A percentile compares a stretch with the other conserved stretches of the same genome.
Conservation (phyloP, 2,888 invertebrate species). For the Harmothoe impar region DNA sequence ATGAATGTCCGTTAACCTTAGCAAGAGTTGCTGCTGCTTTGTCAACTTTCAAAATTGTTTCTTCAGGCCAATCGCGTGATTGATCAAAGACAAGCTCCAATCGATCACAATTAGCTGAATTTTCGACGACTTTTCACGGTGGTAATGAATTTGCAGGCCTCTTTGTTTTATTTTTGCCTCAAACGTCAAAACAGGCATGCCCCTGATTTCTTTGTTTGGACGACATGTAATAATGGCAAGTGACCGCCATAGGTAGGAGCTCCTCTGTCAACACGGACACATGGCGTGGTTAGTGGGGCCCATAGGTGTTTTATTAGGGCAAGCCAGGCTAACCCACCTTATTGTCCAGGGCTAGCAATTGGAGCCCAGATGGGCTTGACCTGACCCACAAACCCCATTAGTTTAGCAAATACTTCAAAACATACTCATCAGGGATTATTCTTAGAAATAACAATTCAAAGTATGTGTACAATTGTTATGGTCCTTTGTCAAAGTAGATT, state of each 20-base stretch:
- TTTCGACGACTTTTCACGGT: neutral
- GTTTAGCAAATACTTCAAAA: too few relatives aligned
- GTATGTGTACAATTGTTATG: too few relatives aligned
- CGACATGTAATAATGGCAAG: neutral
- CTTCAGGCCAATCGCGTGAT: neutral
- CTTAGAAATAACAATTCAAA: too few relatives aligned
- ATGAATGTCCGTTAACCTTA: neutral
- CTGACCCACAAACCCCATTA: too few relatives aligned
- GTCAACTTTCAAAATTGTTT: neutral
- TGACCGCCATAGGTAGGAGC: neutral
- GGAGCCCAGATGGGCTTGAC: too few relatives aligned
- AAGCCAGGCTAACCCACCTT: too few relatives aligned
- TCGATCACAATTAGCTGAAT: conserved; percentile 11
- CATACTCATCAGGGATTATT: too few relatives aligned
- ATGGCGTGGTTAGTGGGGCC: too few relatives aligned
- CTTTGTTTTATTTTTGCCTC: neutral
- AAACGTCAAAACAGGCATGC: neutral
- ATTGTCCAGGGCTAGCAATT: too few relatives aligned
- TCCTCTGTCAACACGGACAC: too few relatives aligned
- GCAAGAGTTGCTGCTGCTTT: neutral
- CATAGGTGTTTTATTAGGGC: too few relatives aligned
- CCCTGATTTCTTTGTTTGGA: neutral
- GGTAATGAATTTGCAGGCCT: conserved; percentile 5
- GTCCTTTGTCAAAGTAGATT: too few relatives aligned
- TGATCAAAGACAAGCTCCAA: neutral